Conservation (phyloP, 2,888 invertebrate genomes). For the Harpagoxenus sublaevis region DNA sequence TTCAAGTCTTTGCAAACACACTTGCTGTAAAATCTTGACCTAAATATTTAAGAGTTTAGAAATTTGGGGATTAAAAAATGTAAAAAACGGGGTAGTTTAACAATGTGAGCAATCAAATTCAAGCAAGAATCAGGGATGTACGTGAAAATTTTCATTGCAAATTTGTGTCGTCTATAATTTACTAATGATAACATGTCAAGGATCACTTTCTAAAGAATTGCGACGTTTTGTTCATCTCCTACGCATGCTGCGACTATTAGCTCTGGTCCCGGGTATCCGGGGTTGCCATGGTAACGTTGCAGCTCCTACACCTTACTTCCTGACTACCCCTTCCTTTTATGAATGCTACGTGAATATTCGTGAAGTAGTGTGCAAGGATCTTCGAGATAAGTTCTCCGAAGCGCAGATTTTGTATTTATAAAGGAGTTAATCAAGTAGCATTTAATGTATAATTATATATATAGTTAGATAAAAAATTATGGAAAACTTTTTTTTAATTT, state of each 20-base stretch:
- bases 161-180: neutral
- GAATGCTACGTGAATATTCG: constrained; percentile 22
- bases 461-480: neutral
- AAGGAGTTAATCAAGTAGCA: constrained; percentile 3
- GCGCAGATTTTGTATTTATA: neutral
- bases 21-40: neutral
- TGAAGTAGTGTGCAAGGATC: neutral
- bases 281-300: constrained; percentile 83
- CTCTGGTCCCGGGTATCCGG: constrained; percentile 84
- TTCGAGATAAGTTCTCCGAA: constrained; percentile 4
- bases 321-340: constrained; percentile 73
- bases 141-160: neutral
- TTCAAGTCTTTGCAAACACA: neutral
- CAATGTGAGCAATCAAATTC: neutral
- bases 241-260: constrained; percentile 59
- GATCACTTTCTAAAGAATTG: constrained; percentile 25
- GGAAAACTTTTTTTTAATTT: neutral
- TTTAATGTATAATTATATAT: neutral
- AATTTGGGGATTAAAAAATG: neutral
- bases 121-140: neutral
- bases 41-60: neutral
- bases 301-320: constrained; percentile 76
- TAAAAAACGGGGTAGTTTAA: neutral
- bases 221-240: constrained; percentile 31
- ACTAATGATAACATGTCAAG: constrained; percentile 11